Evolutionary conservation across 2,888 invertebrate species (phyloP).

Genomic region (Trachelus stipa): DNA sequence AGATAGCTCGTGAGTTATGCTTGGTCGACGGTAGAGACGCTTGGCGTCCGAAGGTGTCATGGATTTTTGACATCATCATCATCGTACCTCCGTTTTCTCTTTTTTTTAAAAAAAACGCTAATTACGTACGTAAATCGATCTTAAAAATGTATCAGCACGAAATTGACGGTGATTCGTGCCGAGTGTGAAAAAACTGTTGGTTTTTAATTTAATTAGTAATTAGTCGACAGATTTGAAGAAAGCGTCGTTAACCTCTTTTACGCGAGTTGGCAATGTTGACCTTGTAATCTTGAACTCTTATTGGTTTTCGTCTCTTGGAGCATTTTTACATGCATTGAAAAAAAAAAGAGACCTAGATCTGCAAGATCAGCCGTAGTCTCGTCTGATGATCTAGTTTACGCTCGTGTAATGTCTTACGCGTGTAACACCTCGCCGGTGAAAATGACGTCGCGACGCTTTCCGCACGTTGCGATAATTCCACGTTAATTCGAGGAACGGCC

Average conservation of each 20-base stretch:
- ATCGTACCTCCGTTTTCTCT: no score
- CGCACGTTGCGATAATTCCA: neutral
- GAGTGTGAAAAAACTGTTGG: neutral
- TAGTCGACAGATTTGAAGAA: neutral
- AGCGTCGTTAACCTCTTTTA: neutral
- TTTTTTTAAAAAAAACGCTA: no score
- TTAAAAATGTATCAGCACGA: neutral
- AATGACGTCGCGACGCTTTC: neutral
- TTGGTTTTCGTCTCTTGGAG: neutral
- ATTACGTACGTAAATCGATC: no score
- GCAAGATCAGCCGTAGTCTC: neutral
- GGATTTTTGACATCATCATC: neutral
- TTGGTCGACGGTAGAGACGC: neutral
- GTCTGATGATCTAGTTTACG: neutral
- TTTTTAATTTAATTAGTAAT: no score
- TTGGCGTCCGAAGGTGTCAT: neutral
- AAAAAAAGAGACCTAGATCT: neutral
- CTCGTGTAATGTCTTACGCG: neutral
- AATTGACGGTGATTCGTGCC: neutral
- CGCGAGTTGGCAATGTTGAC: neutral
- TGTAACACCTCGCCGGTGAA: neutral
- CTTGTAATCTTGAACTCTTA: neutral
- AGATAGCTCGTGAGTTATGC: neutral
- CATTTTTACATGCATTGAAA: neutral
- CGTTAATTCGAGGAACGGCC: conserved; percentile 16